Percentiles rank a stretch among this genome's conserved stretches.
These are phyloP conservation scores for Scaptomyza montana DNA, from an alignment of 1,140 invertebrate genomes.

Conservation along the genomic window DNA sequence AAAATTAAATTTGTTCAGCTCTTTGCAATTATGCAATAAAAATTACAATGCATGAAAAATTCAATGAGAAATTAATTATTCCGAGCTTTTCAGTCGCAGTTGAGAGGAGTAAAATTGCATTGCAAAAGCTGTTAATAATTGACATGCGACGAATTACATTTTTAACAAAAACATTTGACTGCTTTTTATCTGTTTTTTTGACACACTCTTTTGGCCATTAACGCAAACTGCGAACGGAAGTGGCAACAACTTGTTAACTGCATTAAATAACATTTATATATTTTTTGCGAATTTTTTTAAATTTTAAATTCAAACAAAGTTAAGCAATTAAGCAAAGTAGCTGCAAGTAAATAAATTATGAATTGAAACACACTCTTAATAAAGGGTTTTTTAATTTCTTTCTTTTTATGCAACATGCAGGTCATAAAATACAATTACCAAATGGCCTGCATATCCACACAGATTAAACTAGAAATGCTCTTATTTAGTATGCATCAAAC, in stretches of 20 bases:
- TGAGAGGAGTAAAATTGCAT: not conserved
- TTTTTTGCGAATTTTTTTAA: not conserved
- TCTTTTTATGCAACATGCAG: not conserved
- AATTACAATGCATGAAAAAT: no score
- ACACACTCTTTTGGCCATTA: not conserved
- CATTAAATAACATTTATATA: not conserved
- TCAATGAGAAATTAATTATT: not conserved
- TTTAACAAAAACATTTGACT: not conserved
- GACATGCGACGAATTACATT: not conserved
- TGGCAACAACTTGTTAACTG: slow-evolving; percentile 26
- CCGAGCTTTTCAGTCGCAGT: not conserved
- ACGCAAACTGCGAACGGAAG: slow-evolving; percentile 8
- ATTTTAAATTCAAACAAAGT: slow-evolving; percentile 10
- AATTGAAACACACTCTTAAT: slow-evolving; percentile 5
- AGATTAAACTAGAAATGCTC: slow-evolving; percentile 8
- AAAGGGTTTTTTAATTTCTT: not conserved
- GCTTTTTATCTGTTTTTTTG: not conserved
- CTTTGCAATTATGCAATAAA: no score
- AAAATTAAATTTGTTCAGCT: no score
- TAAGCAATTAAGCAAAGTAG: slow-evolving; percentile 10
- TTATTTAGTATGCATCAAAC: not conserved
- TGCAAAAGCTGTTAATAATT: slow-evolving; percentile 1
- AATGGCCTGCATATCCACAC: not conserved
- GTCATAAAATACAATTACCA: not conserved
- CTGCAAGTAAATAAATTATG: slow-evolving; percentile 3